Percentiles rank a stretch among this genome's conserved stretches.
Conservation (phyloP, 2,113 vertebrate genomes). For the Platysternon megacephalum region DNA sequence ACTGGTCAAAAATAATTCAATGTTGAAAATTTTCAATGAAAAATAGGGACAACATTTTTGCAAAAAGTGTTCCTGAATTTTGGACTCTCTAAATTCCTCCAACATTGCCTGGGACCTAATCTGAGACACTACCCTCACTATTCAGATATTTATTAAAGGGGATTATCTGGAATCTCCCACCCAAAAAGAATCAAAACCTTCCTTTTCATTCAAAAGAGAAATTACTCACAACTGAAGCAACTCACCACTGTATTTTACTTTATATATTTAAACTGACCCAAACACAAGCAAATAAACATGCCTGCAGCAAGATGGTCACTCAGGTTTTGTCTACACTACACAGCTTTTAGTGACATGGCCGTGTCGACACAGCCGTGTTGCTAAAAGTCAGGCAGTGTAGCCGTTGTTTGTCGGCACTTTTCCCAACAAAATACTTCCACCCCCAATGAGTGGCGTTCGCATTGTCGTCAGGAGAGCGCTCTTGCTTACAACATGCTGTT, state of each 20-base stretch:
- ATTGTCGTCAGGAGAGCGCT: too few species aligned
- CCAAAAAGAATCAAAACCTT: neutral
- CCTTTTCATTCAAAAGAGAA: neutral
- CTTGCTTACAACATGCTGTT: too few species aligned
- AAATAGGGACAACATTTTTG: neutral
- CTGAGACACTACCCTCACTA: neutral
- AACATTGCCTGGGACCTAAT: neutral
- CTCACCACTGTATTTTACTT: neutral
- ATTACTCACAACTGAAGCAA: neutral
- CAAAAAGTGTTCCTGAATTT: neutral
- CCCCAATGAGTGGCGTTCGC: too few species aligned
- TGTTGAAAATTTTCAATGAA: neutral
- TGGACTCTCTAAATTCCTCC: neutral
- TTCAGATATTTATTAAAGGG: neutral
- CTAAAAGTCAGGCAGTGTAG: too few species aligned
- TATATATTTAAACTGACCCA: neutral
- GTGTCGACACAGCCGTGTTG: too few species aligned
- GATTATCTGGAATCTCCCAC: neutral
- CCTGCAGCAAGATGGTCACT: fast-evolving
- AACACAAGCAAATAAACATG: neutral
- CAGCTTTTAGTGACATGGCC: too few species aligned
- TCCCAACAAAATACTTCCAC: too few species aligned
- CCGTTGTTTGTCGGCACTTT: too few species aligned
- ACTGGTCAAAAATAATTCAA: neutral
- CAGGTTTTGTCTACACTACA: too few species aligned